Percentiles rank a stretch among this genome's conserved stretches.
Evolutionary conservation across 2,113 vertebrate species (phyloP).

Genomic region (Todiramphus saurophagus): DNA sequence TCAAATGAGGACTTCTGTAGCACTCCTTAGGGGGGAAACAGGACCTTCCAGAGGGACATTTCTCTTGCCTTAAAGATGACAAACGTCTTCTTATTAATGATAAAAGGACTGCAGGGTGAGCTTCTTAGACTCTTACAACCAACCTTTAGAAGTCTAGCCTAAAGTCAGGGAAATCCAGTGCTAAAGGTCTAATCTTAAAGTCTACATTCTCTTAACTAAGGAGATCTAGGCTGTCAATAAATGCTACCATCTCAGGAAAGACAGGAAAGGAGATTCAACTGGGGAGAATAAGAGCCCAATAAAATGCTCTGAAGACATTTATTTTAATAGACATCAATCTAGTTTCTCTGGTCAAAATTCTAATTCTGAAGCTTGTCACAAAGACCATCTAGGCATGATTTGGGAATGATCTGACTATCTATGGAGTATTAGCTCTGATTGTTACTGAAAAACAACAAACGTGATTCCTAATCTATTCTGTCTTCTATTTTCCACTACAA

Average conservation of each 20-base stretch:
- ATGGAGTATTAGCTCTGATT: neutral
- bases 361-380: neutral
- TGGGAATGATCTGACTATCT: neutral
- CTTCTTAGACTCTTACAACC: neutral
- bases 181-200: neutral
- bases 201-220: neutral
- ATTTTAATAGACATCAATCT: neutral
- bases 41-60: neutral
- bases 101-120: neutral
- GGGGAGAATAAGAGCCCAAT: neutral
- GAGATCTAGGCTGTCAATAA: neutral
- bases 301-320: neutral
- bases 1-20: neutral
- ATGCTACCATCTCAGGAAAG: neutral
- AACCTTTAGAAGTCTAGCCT: neutral
- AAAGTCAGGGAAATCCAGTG: neutral
- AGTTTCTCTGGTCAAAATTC: neutral
- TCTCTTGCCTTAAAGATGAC: neutral
- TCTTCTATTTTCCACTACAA: neutral
- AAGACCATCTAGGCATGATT: neutral
- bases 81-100: neutral
- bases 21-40: neutral
- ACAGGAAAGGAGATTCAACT: neutral
- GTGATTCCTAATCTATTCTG: neutral
- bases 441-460: neutral